A percentile compares a stretch with the other conserved stretches of the same genome.
phyloP scores from a whole-genome alignment of 2,113 vertebrate species.

The Zingel zingel region DNA sequence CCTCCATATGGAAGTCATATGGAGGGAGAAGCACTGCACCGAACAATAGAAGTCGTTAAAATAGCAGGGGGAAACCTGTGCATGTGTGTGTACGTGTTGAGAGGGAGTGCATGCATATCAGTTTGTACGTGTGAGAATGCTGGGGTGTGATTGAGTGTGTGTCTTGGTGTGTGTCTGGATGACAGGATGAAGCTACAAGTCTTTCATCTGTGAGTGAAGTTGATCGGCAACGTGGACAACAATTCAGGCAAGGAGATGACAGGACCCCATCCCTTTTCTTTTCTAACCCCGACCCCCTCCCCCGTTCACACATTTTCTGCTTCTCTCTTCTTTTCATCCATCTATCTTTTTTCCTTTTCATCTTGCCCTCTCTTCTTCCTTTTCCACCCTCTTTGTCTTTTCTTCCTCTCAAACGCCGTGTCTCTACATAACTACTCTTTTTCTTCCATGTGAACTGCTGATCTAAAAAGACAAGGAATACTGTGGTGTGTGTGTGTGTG shows the following conservation, averaged over 20 bases:
- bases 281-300: slow-evolving; percentile 2
- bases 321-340: slow-evolving; percentile 27
- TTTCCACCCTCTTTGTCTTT: slow-evolving; percentile 35
- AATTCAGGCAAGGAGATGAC: slow-evolving; percentile 61
- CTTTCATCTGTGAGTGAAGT: slow-evolving; percentile 70
- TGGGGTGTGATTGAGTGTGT: slow-evolving; percentile 4
- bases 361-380: slow-evolving; percentile 50
- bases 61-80: slow-evolving; percentile 35
- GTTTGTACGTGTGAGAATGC: slow-evolving; percentile 61
- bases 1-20: slow-evolving; percentile 79
- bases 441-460: slow-evolving; percentile 61
- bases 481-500: slow-evolving; percentile 15
- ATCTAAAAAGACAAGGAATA: slow-evolving; percentile 48
- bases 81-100: slow-evolving; percentile 24
- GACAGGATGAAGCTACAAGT: slow-evolving; percentile 46
- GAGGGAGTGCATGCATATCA: slow-evolving; percentile 38
- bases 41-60: slow-evolving; percentile 74
- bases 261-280: slow-evolving; percentile 33
- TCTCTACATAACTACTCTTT: slow-evolving; percentile 21
- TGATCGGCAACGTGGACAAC: slow-evolving; percentile 52
- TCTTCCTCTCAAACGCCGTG: slow-evolving; percentile 27
- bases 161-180: slow-evolving; percentile 39
- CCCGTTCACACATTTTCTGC: neutral
- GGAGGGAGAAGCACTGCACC: slow-evolving; percentile 34
- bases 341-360: slow-evolving; percentile 57